Conservation (phyloP, 1,140 invertebrate species). For the Calephelis nemesis region DNA sequence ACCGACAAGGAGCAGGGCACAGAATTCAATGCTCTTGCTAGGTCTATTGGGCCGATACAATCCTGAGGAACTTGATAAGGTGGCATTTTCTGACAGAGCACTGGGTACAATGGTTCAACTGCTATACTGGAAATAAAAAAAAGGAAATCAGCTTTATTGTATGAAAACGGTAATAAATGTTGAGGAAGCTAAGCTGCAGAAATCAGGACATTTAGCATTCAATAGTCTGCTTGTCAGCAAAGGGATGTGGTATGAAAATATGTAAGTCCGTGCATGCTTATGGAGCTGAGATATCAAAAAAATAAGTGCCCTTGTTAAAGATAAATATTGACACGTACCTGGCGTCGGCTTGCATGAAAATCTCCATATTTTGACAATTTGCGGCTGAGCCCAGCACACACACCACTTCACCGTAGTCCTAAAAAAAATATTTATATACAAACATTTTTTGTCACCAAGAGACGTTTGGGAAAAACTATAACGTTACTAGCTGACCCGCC, state of each 20-base stretch:
- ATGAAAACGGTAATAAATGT: no score
- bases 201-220: no score
- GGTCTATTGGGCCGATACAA: constrained; percentile 88
- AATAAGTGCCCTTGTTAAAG: not conserved
- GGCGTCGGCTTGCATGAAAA: constrained; percentile 96
- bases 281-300: no score
- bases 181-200: no score
- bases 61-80: constrained; percentile 68
- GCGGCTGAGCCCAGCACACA: constrained; percentile 94
- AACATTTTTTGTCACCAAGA: no score
- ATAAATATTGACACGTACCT: constrained; percentile 79
- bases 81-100: constrained; percentile 76
- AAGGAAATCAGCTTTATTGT: no score
- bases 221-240: no score
- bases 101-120: constrained; percentile 94
- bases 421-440: constrained; percentile 15
- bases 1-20: constrained; percentile 93
- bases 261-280: no score
- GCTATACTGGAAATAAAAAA: constrained; percentile 84
- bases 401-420: constrained; percentile 95
- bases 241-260: no score
- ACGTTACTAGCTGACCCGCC: no score
- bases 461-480: no score
- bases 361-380: constrained; percentile 92
- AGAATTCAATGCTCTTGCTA: constrained; percentile 91